Evolutionary conservation across 2,797 vertebrate genomes (phyloP).

Genomic region (Phyllotis vaccarum): DNA sequence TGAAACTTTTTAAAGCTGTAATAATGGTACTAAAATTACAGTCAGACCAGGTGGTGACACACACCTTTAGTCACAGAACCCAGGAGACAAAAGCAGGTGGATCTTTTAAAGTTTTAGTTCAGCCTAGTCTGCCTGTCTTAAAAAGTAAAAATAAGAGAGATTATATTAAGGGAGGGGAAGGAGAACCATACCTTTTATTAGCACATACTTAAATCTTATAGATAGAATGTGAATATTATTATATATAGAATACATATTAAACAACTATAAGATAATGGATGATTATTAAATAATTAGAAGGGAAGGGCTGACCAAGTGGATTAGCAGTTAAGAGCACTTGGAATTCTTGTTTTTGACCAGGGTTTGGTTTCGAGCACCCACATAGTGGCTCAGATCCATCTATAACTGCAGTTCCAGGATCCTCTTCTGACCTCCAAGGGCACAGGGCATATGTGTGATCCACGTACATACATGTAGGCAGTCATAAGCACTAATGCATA

Average conservation of each 20-base stretch:
- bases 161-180: neutral
- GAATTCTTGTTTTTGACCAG: neutral
- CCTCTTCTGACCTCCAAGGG: neutral
- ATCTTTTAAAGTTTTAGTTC: neutral
- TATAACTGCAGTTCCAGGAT: neutral
- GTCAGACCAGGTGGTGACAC: neutral
- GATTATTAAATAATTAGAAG: conserved; percentile 52
- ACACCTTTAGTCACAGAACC: neutral
- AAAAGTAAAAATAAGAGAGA: neutral
- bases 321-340: neutral
- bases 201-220: conserved; percentile 54
- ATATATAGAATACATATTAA: conserved; percentile 55
- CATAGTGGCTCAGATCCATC: neutral
- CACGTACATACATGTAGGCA: neutral
- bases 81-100: neutral
- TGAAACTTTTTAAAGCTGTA: neutral
- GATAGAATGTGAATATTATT: conserved; percentile 58
- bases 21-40: no score
- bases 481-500: neutral
- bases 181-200: conserved; percentile 40
- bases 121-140: neutral
- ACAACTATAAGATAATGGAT: conserved; percentile 50
- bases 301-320: neutral
- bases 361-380: neutral
- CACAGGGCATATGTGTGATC: neutral